A percentile compares a stretch with the other conserved stretches of the same genome.
Evolutionary conservation across 2,888 invertebrate genomes (phyloP).

Genomic region (Ectemnius cavifrons): DNA sequence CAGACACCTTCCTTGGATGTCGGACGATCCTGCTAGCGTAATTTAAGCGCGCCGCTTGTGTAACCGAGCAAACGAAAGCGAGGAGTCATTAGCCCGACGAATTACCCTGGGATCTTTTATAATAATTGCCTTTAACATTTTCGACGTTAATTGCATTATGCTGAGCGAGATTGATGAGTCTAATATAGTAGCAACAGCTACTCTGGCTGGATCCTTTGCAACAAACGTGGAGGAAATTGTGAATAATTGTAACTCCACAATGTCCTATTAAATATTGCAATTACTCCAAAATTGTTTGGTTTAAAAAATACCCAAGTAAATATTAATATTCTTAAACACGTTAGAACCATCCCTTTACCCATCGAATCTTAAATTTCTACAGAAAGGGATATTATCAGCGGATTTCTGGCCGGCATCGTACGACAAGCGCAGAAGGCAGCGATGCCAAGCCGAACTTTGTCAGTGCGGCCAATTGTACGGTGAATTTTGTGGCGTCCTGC

Average conservation of each 20-base stretch:
- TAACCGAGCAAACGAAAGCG: conserved; percentile 5
- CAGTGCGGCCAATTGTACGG: conserved; percentile 26
- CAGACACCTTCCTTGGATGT: too few species aligned
- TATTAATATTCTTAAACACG: too few species aligned
- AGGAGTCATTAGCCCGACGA: too few species aligned
- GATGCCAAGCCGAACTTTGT: conserved; percentile 9
- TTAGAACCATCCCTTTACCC: not conserved
- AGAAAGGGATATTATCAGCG: not conserved
- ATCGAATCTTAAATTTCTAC: not conserved
- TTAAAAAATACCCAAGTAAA: too few species aligned
- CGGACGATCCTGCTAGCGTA: too few species aligned
- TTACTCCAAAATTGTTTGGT: not conserved
- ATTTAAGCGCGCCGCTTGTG: too few species aligned
- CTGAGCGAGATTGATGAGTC: too few species aligned
- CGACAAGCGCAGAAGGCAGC: not conserved
- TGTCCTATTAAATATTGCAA: not conserved
- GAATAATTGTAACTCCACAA: too few species aligned
- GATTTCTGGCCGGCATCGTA: not conserved
- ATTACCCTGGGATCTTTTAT: too few species aligned
- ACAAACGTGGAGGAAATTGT: not conserved
- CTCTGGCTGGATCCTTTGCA: not conserved
- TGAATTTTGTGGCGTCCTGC: conserved; percentile 30
- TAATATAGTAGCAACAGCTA: not conserved
- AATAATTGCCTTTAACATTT: too few species aligned
- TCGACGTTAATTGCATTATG: too few species aligned